Evolutionary conservation across 2,888 invertebrate species (phyloP), one percentile per base, ranked within the genome.

Genomic region (Trissolcus japonicus): DNA sequence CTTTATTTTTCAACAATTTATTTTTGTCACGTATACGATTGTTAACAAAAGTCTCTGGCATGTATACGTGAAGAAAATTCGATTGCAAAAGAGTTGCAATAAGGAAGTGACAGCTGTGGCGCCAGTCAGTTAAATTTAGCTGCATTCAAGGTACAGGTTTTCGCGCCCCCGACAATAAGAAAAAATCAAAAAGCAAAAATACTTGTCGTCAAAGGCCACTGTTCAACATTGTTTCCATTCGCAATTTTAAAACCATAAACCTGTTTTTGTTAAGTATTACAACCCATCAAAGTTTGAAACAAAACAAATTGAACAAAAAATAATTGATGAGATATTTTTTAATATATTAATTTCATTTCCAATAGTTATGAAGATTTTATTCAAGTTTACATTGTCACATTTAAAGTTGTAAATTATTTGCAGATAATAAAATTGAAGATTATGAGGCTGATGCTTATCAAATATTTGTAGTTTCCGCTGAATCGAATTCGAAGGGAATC

Each of bases 41-140:
- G 25, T 66, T 29, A 46, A 46, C 63, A 25, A n/a, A n/a, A 25
- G n/a, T 6, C 0, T 16, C n/a, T 17, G 6, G 17, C 35, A 56
- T 65, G 40, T 13, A 62, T 43, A 35, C 51, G 56, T 54, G 41
- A 17, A 56, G 56, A 19, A 57, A 67, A 57, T 57, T 6, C 43
- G 43, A 59, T 40, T 43, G 40, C 43, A 40, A 53, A 53, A 51
- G 43, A 59, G 41, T 21, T 29, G 67, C 43, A 59, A 67, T 67
- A 67, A 67, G 67, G 67, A 67, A 67, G 59, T 67, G 41, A 16
- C 57, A 25, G 29, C n/a, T 40, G 50, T 43, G 59, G 67, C 67
- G 67, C 67, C 67, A 67, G 46, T 13, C 21, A 40, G 51, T 60
- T 67, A 67, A 67, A 67, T 67, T 67, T 67, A 67, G 67, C 59